Percentiles rank a stretch among this genome's conserved stretches.
Evolutionary conservation across 2,888 invertebrate species (phyloP).

Genomic region (Troglohyphantes excavatus): DNA sequence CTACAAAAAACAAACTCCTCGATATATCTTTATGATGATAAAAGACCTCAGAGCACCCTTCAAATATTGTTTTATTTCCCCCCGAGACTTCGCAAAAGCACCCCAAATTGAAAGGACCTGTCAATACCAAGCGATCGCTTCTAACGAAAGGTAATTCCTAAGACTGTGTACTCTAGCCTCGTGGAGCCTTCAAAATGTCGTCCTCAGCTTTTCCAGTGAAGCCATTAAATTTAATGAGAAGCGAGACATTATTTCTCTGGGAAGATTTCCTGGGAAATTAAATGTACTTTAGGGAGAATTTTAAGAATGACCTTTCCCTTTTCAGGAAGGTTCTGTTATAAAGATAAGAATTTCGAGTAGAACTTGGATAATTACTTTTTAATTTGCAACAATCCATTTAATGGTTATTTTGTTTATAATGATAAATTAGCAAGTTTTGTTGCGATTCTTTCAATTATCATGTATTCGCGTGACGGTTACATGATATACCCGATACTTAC

Average conservation of each 20-base stretch:
- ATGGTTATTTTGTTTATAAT: too few species aligned
- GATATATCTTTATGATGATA: neutral
- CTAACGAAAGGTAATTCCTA: neutral
- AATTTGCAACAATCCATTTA: too few species aligned
- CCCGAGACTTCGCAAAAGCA: neutral
- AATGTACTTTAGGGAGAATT: neutral
- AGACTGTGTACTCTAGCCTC: too few species aligned
- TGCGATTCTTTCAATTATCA: too few species aligned
- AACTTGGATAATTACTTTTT: neutral
- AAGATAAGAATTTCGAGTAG: neutral
- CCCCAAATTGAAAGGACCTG: neutral
- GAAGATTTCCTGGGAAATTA: neutral
- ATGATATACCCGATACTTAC: too few species aligned
- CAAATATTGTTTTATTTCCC: neutral
- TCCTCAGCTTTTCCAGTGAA: neutral
- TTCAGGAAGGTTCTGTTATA: neutral
- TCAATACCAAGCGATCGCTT: neutral
- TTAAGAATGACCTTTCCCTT: neutral
- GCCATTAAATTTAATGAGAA: slow-evolving; percentile 2
- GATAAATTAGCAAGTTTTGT: too few species aligned
- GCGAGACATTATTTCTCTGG: neutral
- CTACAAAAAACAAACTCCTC: too few species aligned
- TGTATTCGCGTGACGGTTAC: too few species aligned
- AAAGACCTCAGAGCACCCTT: neutral
- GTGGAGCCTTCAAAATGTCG: neutral